Conservation (phyloP, 1,140 invertebrate genomes). For the Chymomyza costata region DNA sequence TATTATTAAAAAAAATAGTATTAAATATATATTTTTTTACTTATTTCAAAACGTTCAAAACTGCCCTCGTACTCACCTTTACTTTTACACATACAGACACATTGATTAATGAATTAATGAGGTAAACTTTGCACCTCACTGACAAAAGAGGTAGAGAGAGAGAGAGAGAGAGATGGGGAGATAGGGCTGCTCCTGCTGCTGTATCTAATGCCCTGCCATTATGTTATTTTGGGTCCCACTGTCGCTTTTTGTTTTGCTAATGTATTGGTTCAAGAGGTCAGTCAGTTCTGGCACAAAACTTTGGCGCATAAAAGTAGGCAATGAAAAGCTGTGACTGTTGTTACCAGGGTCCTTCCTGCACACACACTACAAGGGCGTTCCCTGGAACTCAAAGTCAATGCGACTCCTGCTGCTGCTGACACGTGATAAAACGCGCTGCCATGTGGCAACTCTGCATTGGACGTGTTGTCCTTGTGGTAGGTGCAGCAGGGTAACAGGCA, state of each 20-base stretch:
- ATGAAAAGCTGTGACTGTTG: constrained; percentile 31
- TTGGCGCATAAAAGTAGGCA: constrained; percentile 44
- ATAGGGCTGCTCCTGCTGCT: constrained; percentile 27
- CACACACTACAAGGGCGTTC: constrained; percentile 5
- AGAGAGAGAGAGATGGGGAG: constrained; percentile 26
- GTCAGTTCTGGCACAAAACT: constrained; percentile 40
- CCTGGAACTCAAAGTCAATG: constrained; percentile 59
- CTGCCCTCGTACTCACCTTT: too few species aligned
- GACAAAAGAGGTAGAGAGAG: constrained; percentile 56
- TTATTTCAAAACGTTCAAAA: constrained; percentile 3
- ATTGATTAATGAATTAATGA: constrained; percentile 75
- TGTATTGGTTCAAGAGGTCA: constrained; percentile 66
- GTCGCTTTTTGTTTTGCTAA: constrained; percentile 56
- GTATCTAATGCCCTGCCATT: constrained; percentile 47
- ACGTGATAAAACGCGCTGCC: constrained; percentile 70
- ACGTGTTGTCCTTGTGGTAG: neutral
- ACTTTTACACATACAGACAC: constrained; percentile 58
- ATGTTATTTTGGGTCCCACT: constrained; percentile 27
- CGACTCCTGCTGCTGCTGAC: constrained; percentile 67
- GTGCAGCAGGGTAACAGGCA: constrained; percentile 50
- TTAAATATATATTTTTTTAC: too few species aligned
- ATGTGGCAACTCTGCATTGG: constrained; percentile 11
- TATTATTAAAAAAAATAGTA: too few species aligned
- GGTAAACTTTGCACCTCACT: constrained; percentile 73
- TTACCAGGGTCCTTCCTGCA: constrained; percentile 2